These are phyloP conservation scores for Crossoptilon crossoptilon DNA, from an alignment of 2,797 vertebrate genomes.

Conservation along the genomic window DNA sequence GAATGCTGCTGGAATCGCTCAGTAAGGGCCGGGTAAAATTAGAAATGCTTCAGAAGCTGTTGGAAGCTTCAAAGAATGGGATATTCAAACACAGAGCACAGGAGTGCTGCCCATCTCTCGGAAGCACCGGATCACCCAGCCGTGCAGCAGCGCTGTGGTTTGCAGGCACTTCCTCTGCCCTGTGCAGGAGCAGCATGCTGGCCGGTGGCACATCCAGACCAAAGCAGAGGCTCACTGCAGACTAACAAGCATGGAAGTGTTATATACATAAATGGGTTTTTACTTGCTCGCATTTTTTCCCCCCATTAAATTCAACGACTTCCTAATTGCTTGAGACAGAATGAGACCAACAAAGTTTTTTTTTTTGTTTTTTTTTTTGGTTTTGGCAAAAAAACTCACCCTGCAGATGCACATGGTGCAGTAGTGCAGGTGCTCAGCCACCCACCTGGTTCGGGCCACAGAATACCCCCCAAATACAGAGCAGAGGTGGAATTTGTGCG, in stretches of 20 bases:
- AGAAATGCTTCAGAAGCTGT: not conserved
- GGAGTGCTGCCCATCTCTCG: not conserved
- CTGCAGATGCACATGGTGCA: not conserved
- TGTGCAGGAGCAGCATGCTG: not conserved
- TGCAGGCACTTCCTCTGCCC: not conserved
- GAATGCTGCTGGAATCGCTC: not conserved
- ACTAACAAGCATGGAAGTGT: fast-evolving
- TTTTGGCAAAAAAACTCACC: not conserved
- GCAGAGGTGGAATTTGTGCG: not conserved
- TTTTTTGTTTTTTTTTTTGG: not conserved
- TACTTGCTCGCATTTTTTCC: not conserved
- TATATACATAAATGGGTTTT: fast-evolving
- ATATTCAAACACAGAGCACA: not conserved
- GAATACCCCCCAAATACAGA: not conserved
- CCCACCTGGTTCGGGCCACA: not conserved
- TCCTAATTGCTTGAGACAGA: not conserved
- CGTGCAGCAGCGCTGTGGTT: not conserved
- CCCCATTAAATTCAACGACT: not conserved
- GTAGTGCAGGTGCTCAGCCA: not conserved
- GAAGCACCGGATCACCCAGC: not conserved
- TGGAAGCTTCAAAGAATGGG: not conserved
- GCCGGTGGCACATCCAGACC: not conserved
- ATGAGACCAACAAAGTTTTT: not conserved
- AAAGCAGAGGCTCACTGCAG: not conserved
- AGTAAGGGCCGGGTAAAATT: not conserved